phyloP scores from a whole-genome alignment of 2,888 invertebrate genomes.

The Apamea sordens region DNA sequence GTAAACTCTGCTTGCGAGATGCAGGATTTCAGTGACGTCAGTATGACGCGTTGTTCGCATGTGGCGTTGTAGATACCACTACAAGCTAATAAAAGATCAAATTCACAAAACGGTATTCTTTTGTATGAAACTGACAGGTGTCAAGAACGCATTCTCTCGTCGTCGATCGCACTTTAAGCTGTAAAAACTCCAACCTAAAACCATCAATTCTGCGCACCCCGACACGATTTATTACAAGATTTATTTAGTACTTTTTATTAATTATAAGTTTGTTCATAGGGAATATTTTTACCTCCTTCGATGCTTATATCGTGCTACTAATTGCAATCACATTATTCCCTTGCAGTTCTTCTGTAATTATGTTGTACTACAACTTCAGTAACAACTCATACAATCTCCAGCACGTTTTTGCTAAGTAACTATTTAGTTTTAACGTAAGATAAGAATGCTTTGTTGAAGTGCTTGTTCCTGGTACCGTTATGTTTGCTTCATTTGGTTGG shows the following conservation, averaged over 20 bases:
- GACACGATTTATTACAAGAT: too few species aligned
- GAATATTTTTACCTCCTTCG: neutral
- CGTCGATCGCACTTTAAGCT: neutral
- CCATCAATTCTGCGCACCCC: neutral
- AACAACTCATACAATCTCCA: slow-evolving; percentile 73
- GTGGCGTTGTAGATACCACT: too few species aligned
- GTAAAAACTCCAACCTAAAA: neutral
- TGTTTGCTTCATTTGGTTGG: slow-evolving; percentile 74
- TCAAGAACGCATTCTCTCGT: neutral
- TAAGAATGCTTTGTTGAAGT: slow-evolving; percentile 80
- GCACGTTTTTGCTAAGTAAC: slow-evolving; percentile 83
- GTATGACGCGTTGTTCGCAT: too few species aligned
- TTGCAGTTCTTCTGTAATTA: slow-evolving; percentile 22
- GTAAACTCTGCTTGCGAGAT: too few species aligned
- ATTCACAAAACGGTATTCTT: neutral
- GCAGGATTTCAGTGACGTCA: too few species aligned
- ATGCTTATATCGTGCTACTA: neutral
- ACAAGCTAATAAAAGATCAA: too few species aligned
- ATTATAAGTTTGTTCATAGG: too few species aligned
- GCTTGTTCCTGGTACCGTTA: slow-evolving; percentile 60
- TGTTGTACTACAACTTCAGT: slow-evolving; percentile 63
- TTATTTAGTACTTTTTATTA: too few species aligned
- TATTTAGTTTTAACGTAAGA: slow-evolving; percentile 82
- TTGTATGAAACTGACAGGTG: neutral
- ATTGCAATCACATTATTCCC: neutral